A percentile compares a stretch with the other conserved stretches of the same genome.
Evolutionary conservation across 1,140 invertebrate genomes (phyloP).

Genomic region (Magallana ariakensis): DNA sequence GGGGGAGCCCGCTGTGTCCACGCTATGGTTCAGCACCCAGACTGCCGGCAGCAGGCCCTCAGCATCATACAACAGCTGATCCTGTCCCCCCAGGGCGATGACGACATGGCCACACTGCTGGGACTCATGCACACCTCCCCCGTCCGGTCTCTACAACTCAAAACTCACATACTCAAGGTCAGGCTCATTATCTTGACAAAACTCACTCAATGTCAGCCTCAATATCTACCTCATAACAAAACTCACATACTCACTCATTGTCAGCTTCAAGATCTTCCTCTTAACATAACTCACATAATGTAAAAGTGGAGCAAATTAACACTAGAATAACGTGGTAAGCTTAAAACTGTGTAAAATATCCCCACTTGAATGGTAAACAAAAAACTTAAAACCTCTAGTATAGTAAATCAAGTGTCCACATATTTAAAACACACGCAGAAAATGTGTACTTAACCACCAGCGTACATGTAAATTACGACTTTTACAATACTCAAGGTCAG

Average conservation of each 20-base stretch:
- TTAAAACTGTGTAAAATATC: too few species aligned
- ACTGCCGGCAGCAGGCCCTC: slow-evolving; percentile 90
- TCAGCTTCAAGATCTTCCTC: background rate
- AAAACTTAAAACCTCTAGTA: too few species aligned
- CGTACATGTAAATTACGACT: too few species aligned
- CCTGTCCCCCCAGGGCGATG: slow-evolving; percentile 93
- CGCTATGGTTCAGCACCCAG: slow-evolving; percentile 91
- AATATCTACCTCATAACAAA: background rate
- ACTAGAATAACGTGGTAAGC: too few species aligned
- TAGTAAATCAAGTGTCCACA: too few species aligned
- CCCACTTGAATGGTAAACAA: too few species aligned
- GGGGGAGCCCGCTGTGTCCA: slow-evolving; percentile 94
- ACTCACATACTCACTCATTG: too few species aligned
- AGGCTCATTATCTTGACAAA: background rate
- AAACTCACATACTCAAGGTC: slow-evolving; percentile 94
- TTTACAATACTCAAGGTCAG: background rate
- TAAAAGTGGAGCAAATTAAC: too few species aligned
- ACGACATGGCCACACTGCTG: slow-evolving; percentile 95
- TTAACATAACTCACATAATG: too few species aligned
- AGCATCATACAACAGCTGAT: slow-evolving; percentile 90
- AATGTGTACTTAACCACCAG: too few species aligned
- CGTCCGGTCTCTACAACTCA: slow-evolving; percentile 88
- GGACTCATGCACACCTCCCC: slow-evolving; percentile 94
- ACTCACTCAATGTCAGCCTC: slow-evolving; percentile 21
- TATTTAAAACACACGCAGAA: too few species aligned